Conservation (phyloP, 2,797 vertebrate genomes). For the Cyprinella venusta region DNA sequence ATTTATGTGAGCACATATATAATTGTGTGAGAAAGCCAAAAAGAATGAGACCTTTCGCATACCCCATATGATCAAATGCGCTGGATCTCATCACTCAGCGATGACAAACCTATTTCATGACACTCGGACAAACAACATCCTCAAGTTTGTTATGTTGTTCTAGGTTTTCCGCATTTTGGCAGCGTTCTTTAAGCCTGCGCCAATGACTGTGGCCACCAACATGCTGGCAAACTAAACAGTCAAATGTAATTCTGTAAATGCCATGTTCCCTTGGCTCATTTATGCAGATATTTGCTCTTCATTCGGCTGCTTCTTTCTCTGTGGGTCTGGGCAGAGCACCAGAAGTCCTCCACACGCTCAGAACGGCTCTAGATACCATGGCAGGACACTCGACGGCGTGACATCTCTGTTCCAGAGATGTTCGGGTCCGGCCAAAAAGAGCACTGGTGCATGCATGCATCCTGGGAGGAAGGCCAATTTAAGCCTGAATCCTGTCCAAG, state of each 20-base stretch:
- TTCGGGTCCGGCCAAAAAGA: slow-evolving; percentile 24
- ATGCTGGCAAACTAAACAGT: slow-evolving; percentile 7
- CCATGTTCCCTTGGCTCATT: background rate
- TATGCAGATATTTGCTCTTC: slow-evolving; percentile 28
- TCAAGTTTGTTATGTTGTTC: slow-evolving; percentile 6
- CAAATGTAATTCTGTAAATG: slow-evolving; percentile 21
- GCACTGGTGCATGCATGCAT: slow-evolving; percentile 25
- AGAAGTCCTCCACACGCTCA: background rate
- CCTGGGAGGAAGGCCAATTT: slow-evolving; percentile 29
- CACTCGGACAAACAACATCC: background rate
- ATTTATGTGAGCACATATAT: slow-evolving; percentile 22
- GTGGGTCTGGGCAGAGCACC: slow-evolving; percentile 28
- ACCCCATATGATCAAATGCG: background rate
- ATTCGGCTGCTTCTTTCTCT: slow-evolving; percentile 18
- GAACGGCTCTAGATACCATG: slow-evolving; percentile 4
- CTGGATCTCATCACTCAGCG: background rate
- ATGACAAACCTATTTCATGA: background rate
- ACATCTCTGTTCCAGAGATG: slow-evolving; percentile 38
- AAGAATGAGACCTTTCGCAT: slow-evolving; percentile 4
- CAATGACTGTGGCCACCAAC: slow-evolving; percentile 6
- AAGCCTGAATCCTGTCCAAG: slow-evolving; percentile 16
- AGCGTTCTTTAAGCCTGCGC: background rate
- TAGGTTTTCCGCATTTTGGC: background rate
- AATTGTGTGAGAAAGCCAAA: background rate
- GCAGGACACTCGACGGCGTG: slow-evolving; percentile 22